Evolutionary conservation across 2,888 invertebrate species (phyloP).

Genomic region (Drosophila mimica): DNA sequence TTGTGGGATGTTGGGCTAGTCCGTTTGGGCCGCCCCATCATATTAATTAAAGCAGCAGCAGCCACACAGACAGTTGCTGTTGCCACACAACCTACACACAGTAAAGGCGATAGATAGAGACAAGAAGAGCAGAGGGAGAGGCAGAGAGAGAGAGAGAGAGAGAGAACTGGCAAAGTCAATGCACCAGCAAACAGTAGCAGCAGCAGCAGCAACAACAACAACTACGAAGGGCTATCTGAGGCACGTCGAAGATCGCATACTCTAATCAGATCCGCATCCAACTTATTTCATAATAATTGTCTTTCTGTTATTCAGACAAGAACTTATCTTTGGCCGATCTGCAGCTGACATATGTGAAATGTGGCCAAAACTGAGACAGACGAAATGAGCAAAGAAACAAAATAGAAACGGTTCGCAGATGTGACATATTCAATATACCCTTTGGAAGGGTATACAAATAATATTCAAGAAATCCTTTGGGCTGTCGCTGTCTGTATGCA

Average conservation of each 20-base stretch:
- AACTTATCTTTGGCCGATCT: background rate
- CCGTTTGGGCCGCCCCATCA: constrained; percentile 20
- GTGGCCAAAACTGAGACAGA: background rate
- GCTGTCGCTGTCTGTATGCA: constrained; percentile 49
- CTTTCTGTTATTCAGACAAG: background rate
- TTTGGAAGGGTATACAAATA: constrained; percentile 1
- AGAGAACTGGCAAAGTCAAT: constrained; percentile 41
- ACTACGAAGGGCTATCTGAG: background rate
- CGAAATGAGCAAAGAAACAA: too few species aligned
- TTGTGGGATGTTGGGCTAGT: background rate
- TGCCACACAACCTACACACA: constrained; percentile 18
- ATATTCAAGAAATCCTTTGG: constrained; percentile 40
- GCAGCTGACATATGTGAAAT: background rate
- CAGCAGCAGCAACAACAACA: background rate
- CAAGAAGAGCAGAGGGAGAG: background rate
- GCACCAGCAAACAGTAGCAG: constrained; percentile 27
- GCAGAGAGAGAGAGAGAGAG: background rate
- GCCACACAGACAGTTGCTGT: constrained; percentile 6
- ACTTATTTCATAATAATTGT: background rate
- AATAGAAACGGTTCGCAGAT: background rate
- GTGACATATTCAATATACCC: background rate
- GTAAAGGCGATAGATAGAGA: background rate
- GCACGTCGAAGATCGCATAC: background rate
- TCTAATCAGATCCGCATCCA: background rate
- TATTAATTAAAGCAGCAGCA: constrained; percentile 55